Percentiles rank a stretch among this genome's conserved stretches.
These are phyloP conservation scores for Achroia grisella DNA, from an alignment of 1,140 invertebrate genomes.

Conservation along the genomic window DNA sequence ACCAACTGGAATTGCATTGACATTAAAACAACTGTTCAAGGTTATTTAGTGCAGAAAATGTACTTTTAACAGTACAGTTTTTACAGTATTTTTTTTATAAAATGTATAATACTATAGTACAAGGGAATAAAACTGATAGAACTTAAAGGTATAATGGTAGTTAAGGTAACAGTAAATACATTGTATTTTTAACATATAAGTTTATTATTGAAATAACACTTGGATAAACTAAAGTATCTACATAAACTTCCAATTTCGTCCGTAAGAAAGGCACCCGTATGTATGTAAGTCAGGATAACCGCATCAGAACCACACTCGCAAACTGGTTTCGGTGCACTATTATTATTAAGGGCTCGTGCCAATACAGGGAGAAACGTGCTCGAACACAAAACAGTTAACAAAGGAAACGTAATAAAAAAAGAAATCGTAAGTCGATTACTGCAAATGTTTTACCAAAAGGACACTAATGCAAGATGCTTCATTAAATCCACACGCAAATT, in stretches of 20 bases:
- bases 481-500: constrained; percentile 49
- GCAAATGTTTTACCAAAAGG: constrained; percentile 65
- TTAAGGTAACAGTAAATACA: too few species aligned
- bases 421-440: constrained; percentile 38
- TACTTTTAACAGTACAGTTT: too few species aligned
- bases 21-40: too few species aligned
- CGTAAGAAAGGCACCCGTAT: constrained; percentile 59
- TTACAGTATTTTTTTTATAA: too few species aligned
- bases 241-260: constrained; percentile 40
- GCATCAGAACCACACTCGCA: constrained; percentile 61
- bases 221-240: constrained; percentile 5
- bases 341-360: constrained; percentile 72
- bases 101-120: too few species aligned
- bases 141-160: too few species aligned
- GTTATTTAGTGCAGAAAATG: too few species aligned
- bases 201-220: too few species aligned
- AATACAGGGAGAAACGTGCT: constrained; percentile 60
- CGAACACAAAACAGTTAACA: constrained; percentile 47
- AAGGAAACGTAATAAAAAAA: constrained; percentile 25
- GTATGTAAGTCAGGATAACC: constrained; percentile 58
- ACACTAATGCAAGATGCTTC: constrained; percentile 57
- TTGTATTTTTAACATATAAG: too few species aligned
- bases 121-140: too few species aligned
- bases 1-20: too few species aligned
- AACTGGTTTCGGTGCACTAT: constrained; percentile 70